phyloP scores from a whole-genome alignment of 2,888 invertebrate genomes.

The Diplolepis rosae region DNA sequence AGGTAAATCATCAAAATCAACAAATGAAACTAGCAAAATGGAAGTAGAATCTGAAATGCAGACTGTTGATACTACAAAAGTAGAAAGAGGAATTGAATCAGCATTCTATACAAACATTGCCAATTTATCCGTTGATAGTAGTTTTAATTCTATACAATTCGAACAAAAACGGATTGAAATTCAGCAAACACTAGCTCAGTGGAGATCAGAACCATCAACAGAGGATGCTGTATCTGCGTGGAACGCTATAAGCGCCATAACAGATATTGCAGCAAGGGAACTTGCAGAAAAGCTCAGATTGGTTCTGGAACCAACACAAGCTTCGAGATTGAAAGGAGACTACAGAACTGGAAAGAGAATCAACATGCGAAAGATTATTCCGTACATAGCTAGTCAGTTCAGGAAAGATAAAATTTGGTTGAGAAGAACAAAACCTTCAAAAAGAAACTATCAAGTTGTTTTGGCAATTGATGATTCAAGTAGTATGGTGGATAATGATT shows the following conservation, averaged over 20 bases:
- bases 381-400: slow-evolving; percentile 99
- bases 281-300: slow-evolving; percentile 95
- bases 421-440: slow-evolving; percentile 94
- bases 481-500: slow-evolving; percentile 91
- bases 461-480: slow-evolving; percentile 98
- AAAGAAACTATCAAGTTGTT: slow-evolving; percentile 96
- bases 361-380: slow-evolving; percentile 98
- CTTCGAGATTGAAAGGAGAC: slow-evolving; percentile 94
- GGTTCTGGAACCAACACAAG: slow-evolving; percentile 95
- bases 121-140: neutral
- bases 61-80: slow-evolving; percentile 79
- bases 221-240: slow-evolving; percentile 77
- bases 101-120: slow-evolving; percentile 82
- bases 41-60: slow-evolving; percentile 85
- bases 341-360: slow-evolving; percentile 96
- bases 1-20: slow-evolving; percentile 54
- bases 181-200: slow-evolving; percentile 62
- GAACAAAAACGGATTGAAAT: slow-evolving; percentile 60
- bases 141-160: slow-evolving; percentile 40
- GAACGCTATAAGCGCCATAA: slow-evolving; percentile 78
- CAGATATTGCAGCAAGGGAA: slow-evolving; percentile 83
- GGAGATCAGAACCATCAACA: slow-evolving; percentile 68
- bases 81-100: slow-evolving; percentile 82
- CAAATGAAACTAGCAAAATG: slow-evolving; percentile 13
- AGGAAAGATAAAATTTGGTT: slow-evolving; percentile 99